Conservation (phyloP, 2,113 vertebrate species). For the Nothobranchius furzeri region DNA sequence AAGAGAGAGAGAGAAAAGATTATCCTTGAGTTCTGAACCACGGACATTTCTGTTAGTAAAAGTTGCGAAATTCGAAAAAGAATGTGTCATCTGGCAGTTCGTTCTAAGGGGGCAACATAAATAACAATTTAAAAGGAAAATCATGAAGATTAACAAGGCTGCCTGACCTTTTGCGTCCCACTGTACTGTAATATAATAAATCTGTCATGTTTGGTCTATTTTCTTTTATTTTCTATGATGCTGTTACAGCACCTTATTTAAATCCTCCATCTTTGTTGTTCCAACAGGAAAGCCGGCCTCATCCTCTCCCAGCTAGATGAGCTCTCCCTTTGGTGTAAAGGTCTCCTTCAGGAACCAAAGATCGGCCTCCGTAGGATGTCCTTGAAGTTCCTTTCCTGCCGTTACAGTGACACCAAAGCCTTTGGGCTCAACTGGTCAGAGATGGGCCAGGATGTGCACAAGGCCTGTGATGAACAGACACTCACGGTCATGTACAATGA, state of each 20-base stretch:
- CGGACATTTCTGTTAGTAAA: no score
- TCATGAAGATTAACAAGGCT: no score
- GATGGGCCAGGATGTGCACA: slow-evolving; percentile 90
- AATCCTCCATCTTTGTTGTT: not conserved
- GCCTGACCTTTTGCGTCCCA: no score
- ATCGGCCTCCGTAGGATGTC: slow-evolving; percentile 88
- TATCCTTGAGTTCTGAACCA: no score
- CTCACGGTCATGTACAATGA: slow-evolving; percentile 94
- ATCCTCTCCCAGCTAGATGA: slow-evolving; percentile 94
- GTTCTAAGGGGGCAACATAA: no score
- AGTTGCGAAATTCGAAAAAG: no score
- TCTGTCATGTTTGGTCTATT: no score
- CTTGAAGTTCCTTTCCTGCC: slow-evolving; percentile 92
- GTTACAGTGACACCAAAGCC: slow-evolving; percentile 95
- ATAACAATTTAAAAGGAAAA: no score
- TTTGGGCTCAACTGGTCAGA: slow-evolving; percentile 91
- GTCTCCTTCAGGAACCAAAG: slow-evolving; percentile 93
- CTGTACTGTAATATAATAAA: no score
- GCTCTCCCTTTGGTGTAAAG: slow-evolving; percentile 91
- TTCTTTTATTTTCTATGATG: no score
- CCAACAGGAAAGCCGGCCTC: slow-evolving; percentile 90
- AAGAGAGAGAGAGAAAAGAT: no score
- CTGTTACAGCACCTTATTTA: not conserved
- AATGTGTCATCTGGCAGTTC: no score
- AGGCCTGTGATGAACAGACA: slow-evolving; percentile 93